Base-by-base conservation (phyloP, 2,888 invertebrate genomes). In the Athalia rosae region DNA sequence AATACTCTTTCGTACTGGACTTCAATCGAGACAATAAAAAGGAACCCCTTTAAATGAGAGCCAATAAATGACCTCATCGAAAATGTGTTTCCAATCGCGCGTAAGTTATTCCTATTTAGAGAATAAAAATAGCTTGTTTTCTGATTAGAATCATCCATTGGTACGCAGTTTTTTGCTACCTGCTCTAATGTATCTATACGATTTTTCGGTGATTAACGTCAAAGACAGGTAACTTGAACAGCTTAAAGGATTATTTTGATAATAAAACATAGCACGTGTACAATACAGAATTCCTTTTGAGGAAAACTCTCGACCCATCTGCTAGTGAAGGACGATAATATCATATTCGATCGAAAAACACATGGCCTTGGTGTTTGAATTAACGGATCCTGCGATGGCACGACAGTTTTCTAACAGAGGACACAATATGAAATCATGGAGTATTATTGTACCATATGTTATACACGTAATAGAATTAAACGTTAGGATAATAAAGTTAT, bases 381-480 rank as follows among this genome's bases (percentile, higher is more conserved):
- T 45, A 61, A 5, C 47, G 77, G 63, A 80, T 73, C 69, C 79
- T 77, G 78, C 82, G 79, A 83, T 80, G 81, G 81, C 76, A 78
- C 67, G 84, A 82, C 80, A 82, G 84, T 82, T 85, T 84, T 82
- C 83, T 83, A 80, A 71, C 78, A 82, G 79, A 83, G 77, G 77
- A 81, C 79, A 82, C 82, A 80, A 80, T 83, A 84, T 85, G 83
- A 83, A 86, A 85, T 85, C 84, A 82, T 86, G 85, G 84, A 89
- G 86, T 89, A 89, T 87, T 86, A 87, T 85, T 89, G 88, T 89
- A 89, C 84, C 85, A 88, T 89, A 89, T 85, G 84, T 81, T 86
- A 87, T 87, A 87, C 85, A 86, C 83, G 82, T 83, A 83, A 86
- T 85, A 85, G 84, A 81, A 82, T 80, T 78, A 82, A 84, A 83